Percentiles rank a stretch among this genome's conserved stretches.
phyloP scores from a whole-genome alignment of 2,797 vertebrate species.

The Aselliscus stoliczkanus region DNA sequence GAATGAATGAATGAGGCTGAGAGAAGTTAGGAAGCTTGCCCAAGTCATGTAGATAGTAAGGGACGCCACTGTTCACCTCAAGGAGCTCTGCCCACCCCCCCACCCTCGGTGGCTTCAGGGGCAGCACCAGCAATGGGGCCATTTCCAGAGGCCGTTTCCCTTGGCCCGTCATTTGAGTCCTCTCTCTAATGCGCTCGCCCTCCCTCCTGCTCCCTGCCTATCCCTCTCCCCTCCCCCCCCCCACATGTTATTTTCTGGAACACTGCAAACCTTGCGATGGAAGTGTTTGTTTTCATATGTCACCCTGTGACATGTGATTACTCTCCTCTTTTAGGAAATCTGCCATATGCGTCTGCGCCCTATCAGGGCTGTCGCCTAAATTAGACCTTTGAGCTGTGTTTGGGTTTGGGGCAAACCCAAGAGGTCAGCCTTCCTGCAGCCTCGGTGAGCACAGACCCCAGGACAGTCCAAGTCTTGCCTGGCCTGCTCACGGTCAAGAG shows the following conservation, averaged over 20 bases:
- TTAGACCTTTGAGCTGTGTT: constrained; percentile 49
- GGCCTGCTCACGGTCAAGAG: neutral
- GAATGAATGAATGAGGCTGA: neutral
- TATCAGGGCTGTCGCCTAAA: neutral
- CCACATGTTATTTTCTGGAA: neutral
- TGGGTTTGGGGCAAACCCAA: neutral
- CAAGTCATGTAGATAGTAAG: neutral
- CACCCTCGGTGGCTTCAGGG: neutral
- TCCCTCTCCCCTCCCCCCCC: accelerated
- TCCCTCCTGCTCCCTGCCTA: neutral
- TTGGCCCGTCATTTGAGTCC: neutral
- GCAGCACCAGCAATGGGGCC: no score
- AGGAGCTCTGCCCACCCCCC: neutral
- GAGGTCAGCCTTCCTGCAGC: neutral
- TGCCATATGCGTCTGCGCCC: neutral
- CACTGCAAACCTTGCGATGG: neutral
- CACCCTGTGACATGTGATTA: neutral
- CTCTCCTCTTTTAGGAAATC: neutral
- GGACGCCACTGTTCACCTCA: neutral
- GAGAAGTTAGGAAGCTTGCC: neutral
- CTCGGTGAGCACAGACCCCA: neutral
- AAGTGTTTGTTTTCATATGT: neutral
- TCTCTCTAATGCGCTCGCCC: accelerated
- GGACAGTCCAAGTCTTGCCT: neutral
- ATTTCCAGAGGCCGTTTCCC: neutral